phyloP scores from a whole-genome alignment of 2,113 vertebrate genomes.

The Rhineura floridana region DNA sequence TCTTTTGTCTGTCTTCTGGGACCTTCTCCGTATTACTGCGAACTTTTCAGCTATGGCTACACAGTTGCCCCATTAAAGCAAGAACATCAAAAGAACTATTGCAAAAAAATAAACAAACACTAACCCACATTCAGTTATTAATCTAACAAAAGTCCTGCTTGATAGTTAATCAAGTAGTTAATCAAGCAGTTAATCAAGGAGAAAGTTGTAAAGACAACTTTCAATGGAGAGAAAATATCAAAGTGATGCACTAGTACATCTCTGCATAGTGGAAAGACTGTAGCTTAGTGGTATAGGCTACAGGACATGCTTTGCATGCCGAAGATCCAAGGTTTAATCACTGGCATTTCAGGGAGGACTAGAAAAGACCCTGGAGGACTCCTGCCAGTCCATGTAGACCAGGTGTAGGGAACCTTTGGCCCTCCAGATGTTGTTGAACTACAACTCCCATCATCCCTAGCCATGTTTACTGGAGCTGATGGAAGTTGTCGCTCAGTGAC shows the following conservation, averaged over 20 bases:
- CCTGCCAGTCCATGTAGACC: background rate
- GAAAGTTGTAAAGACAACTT: conserved; percentile 22
- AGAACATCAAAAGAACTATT: background rate
- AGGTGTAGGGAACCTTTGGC: too few species aligned
- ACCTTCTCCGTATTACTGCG: conserved; percentile 3
- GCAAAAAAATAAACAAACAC: background rate
- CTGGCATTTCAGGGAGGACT: background rate
- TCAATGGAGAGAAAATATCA: conserved; percentile 38
- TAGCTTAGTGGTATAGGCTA: background rate
- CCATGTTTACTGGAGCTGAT: too few species aligned
- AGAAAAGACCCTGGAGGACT: background rate
- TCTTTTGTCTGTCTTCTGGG: background rate
- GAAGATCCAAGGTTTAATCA: background rate
- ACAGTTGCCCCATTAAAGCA: background rate
- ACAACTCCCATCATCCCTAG: too few species aligned
- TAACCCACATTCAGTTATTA: background rate
- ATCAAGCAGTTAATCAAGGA: too few species aligned
- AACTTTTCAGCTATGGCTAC: conserved; percentile 46
- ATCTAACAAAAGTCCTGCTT: conserved; percentile 31
- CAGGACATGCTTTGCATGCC: background rate
- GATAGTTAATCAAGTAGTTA: background rate
- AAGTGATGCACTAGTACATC: background rate
- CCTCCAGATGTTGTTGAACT: too few species aligned
- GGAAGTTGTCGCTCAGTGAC: too few species aligned
- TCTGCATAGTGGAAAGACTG: background rate